Conservation (phyloP, 2,113 vertebrate species). For the Rattus rattus region DNA sequence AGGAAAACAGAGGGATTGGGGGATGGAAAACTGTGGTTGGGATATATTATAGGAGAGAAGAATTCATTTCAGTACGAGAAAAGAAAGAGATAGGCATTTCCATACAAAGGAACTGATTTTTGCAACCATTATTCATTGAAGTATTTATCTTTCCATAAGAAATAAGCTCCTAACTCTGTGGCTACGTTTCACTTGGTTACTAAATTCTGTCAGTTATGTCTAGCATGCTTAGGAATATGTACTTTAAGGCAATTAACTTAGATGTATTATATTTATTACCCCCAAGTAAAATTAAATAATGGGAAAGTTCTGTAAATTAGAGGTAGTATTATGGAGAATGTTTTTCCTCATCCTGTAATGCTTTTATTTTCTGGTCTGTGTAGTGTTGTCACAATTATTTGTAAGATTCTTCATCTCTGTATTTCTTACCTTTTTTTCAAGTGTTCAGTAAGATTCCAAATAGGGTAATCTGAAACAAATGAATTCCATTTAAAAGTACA, state of each 20-base stretch:
- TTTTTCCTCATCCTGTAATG: neutral
- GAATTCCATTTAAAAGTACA: neutral
- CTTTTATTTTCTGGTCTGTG: neutral
- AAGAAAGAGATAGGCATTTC: neutral
- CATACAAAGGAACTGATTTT: neutral
- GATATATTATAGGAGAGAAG: neutral
- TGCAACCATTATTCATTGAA: neutral
- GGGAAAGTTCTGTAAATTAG: neutral
- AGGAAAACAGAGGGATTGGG: neutral
- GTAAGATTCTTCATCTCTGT: neutral
- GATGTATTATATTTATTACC: neutral
- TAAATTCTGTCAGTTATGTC: neutral
- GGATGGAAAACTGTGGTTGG: neutral
- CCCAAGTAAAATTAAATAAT: neutral
- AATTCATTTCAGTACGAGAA: neutral
- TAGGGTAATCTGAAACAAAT: neutral
- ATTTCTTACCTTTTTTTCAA: neutral
- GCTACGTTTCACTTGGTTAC: neutral
- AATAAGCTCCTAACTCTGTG: neutral
- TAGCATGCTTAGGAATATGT: neutral
- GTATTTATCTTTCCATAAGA: neutral
- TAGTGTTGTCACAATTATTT: neutral
- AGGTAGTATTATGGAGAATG: neutral
- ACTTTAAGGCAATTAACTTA: neutral
- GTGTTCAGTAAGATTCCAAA: neutral